Percentiles rank a stretch among this genome's conserved stretches.
Conservation (phyloP, 2,113 vertebrate genomes). For the Poicephalus meyeri region DNA sequence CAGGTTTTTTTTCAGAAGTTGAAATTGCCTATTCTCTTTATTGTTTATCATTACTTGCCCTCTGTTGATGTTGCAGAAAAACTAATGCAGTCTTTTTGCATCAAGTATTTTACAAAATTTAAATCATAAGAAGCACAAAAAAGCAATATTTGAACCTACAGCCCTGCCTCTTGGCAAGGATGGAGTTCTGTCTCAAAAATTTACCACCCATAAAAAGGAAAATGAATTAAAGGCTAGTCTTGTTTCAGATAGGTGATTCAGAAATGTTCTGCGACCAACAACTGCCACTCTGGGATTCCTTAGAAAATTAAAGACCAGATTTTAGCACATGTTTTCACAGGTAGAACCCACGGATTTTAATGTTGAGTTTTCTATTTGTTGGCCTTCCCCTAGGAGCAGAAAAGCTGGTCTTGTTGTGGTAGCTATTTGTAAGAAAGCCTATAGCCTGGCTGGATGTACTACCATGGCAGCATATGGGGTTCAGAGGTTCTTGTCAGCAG, state of each 20-base stretch:
- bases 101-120: neutral
- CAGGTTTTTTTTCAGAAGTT: neutral
- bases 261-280: neutral
- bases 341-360: neutral
- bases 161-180: neutral
- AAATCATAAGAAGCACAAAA: neutral
- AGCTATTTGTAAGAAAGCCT: neutral
- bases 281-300: neutral
- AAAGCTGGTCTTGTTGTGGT: neutral
- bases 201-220: neutral
- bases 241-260: neutral
- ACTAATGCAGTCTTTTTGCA: neutral
- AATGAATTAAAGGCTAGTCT: neutral
- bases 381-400: neutral
- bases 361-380: neutral
- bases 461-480: neutral
- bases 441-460: neutral
- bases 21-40: neutral
- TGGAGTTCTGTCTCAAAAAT: neutral
- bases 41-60: neutral
- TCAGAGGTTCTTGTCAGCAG: neutral
- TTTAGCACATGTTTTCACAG: neutral
- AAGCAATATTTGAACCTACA: neutral
- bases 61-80: neutral
- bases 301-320: neutral